Conservation (phyloP, 1,140 invertebrate species). For the Drosophila bocki region DNA sequence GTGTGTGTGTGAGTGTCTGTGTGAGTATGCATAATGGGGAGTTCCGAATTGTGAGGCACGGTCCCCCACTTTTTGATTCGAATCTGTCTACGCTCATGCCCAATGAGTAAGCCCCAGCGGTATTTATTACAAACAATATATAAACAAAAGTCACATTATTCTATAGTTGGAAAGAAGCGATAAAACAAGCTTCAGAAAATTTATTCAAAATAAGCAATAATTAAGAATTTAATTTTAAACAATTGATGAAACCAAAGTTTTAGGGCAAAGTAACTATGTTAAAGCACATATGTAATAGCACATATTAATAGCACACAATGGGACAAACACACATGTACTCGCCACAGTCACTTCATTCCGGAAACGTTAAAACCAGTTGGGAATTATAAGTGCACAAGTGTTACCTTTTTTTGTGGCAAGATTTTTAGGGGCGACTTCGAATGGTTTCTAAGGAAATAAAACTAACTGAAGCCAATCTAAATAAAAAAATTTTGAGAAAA, state of each 20-base stretch:
- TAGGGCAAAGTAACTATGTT: too few relatives aligned
- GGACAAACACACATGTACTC: too few relatives aligned
- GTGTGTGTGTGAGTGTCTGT: constrained; percentile 19
- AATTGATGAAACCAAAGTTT: background rate
- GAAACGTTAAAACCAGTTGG: too few relatives aligned
- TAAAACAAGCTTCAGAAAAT: background rate
- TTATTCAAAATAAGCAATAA: background rate
- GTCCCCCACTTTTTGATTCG: constrained; percentile 2
- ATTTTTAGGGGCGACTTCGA: too few relatives aligned
- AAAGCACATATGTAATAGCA: too few relatives aligned
- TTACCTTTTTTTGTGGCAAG: too few relatives aligned
- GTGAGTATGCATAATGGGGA: constrained; percentile 37
- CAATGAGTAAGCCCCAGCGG: constrained; percentile 18
- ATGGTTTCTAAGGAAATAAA: too few relatives aligned
- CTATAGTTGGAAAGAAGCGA: background rate
- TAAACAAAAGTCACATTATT: background rate
- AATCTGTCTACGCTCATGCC: constrained; percentile 23
- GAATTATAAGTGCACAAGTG: too few relatives aligned
- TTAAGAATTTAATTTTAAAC: background rate
- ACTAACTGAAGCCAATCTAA: too few relatives aligned
- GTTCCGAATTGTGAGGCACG: constrained; percentile 6
- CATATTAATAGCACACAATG: too few relatives aligned
- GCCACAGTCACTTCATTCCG: too few relatives aligned
- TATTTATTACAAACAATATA: constrained; percentile 13
- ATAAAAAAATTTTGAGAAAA: too few relatives aligned